These are phyloP conservation scores for Brotula barbata DNA, from an alignment of 2,797 vertebrate genomes.

Conservation along the genomic window DNA sequence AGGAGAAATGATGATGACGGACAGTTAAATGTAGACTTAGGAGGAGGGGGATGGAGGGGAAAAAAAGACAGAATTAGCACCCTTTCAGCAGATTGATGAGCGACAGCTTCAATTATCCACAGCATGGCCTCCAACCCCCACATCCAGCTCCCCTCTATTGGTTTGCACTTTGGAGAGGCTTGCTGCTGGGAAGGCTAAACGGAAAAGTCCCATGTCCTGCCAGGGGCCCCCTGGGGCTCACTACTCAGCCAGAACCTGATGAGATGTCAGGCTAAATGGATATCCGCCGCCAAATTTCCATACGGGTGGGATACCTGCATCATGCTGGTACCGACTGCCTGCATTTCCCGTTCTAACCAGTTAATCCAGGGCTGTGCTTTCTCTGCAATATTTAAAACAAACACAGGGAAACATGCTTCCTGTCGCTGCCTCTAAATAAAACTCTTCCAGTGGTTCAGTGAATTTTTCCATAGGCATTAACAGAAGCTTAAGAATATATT, in stretches of 20 bases:
- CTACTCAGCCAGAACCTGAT: conserved; percentile 56
- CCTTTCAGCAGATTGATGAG: conserved; percentile 60
- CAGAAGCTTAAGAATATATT: conserved; percentile 1
- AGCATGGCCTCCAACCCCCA: conserved; percentile 47
- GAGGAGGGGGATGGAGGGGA: conserved; percentile 22
- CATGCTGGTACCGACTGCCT: conserved; percentile 3
- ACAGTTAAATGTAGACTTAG: conserved; percentile 43
- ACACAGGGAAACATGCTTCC: not conserved
- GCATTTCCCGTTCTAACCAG: too few species aligned
- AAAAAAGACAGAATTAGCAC: conserved; percentile 53
- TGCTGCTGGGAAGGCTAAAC: conserved; percentile 58
- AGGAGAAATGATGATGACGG: conserved; percentile 54
- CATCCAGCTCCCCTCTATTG: conserved; percentile 7
- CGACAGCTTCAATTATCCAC: conserved; percentile 65
- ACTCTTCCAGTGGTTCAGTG: not conserved
- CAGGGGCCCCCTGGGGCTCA: conserved; percentile 46
- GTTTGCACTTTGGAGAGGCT: conserved; percentile 33
- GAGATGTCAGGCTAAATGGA: conserved; percentile 63
- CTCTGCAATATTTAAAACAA: conserved; percentile 4
- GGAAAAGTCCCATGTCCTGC: conserved; percentile 62
- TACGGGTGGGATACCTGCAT: conserved; percentile 37
- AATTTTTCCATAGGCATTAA: not conserved
- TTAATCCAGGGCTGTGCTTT: not conserved
- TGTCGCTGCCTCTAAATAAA: not conserved
- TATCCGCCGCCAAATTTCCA: conserved; percentile 46